These are phyloP conservation scores for Xylocopa sonorina DNA, from an alignment of 1,140 invertebrate species.

Conservation along the genomic window DNA sequence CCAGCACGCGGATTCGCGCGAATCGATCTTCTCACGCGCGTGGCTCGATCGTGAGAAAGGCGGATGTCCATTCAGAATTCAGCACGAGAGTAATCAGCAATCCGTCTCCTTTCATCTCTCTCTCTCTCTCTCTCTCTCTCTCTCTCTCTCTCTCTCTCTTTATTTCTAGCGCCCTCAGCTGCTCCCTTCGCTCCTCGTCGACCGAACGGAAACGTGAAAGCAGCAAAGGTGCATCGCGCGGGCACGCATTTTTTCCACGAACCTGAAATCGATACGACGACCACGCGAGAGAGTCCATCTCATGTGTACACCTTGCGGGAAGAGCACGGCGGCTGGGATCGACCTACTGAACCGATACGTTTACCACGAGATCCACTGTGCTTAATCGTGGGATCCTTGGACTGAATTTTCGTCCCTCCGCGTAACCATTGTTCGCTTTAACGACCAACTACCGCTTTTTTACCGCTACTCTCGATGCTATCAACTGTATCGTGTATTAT, in stretches of 20 bases:
- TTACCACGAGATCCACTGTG: background rate
- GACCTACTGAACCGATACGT: slow-evolving; percentile 5
- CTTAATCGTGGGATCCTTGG: too few relatives aligned
- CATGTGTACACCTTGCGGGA: background rate
- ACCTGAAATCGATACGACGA: background rate
- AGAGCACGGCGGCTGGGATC: background rate
- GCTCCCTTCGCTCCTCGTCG: background rate
- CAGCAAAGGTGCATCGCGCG: slow-evolving; percentile 1
- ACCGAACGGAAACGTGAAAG: slow-evolving; percentile 20
- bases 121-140: background rate
- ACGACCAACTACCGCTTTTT: too few relatives aligned
- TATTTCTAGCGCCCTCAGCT: background rate
- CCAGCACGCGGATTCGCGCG: slow-evolving; percentile 18
- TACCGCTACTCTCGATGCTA: too few relatives aligned
- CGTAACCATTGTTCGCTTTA: too few relatives aligned
- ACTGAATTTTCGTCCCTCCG: too few relatives aligned
- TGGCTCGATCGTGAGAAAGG: slow-evolving; percentile 40
- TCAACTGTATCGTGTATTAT: too few relatives aligned
- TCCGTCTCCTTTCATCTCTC: background rate
- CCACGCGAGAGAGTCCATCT: background rate
- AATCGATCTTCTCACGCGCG: slow-evolving; percentile 37
- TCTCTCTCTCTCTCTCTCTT: background rate
- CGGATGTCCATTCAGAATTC: slow-evolving; percentile 38
- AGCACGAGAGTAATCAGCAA: background rate
- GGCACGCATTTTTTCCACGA: background rate